Conservation (phyloP, 2,888 invertebrate genomes). For the Sylvicola fuscatus region DNA sequence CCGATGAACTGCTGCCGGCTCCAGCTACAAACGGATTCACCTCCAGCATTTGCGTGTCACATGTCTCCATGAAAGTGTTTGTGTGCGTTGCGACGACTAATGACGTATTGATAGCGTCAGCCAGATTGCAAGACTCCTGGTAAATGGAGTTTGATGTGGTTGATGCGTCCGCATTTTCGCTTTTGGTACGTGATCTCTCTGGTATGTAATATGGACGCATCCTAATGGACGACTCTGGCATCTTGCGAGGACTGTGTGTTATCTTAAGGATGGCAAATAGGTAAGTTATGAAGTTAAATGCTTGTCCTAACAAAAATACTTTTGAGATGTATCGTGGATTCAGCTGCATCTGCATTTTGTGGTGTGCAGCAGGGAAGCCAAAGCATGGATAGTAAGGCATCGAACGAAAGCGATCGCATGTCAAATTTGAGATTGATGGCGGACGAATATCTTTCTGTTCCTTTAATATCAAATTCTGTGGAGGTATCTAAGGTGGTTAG, state of each 20-base stretch:
- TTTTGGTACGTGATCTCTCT: constrained; percentile 36
- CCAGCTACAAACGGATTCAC: constrained; percentile 3
- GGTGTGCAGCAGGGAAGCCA: too few species aligned
- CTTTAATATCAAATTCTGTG: too few species aligned
- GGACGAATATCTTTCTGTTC: too few species aligned
- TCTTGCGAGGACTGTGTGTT: constrained; percentile 3
- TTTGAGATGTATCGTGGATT: background rate
- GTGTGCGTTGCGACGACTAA: background rate
- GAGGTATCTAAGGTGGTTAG: too few species aligned
- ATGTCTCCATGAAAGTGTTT: background rate
- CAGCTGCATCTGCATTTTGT: background rate
- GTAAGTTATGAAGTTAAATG: background rate
- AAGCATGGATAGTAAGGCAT: too few species aligned
- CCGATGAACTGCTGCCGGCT: background rate
- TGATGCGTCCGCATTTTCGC: constrained; percentile 34
- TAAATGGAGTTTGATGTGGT: constrained; percentile 4
- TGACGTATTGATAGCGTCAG: background rate
- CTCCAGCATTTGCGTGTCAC: background rate
- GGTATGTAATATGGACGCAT: constrained; percentile 36
- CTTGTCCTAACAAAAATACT: background rate
- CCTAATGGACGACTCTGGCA: constrained; percentile 14
- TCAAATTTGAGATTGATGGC: too few species aligned
- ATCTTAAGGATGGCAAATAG: background rate
- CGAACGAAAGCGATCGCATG: too few species aligned
- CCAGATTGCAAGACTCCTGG: constrained; percentile 1